These are phyloP conservation scores for Indri indri DNA, from an alignment of 2,113 vertebrate genomes.

Conservation along the genomic window DNA sequence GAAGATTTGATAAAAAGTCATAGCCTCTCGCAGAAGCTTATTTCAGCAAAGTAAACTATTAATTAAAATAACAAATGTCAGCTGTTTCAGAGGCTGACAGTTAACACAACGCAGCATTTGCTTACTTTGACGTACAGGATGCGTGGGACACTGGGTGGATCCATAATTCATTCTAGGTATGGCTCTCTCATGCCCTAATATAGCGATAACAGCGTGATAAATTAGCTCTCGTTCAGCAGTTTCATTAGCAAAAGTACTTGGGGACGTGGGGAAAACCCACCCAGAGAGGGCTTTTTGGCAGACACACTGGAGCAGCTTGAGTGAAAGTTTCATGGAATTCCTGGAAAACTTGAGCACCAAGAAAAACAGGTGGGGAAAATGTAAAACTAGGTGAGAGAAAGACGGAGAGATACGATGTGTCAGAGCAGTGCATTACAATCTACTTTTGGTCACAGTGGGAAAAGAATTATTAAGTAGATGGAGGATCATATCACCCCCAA, in stretches of 20 bases:
- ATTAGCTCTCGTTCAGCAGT: conserved; percentile 83
- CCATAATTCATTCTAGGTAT: conserved; percentile 82
- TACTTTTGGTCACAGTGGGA: conserved; percentile 7
- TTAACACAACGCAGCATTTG: conserved; percentile 85
- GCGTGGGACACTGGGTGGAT: conserved; percentile 75
- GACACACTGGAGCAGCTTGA: conserved; percentile 67
- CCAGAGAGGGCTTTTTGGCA: conserved; percentile 72
- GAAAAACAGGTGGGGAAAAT: conserved; percentile 61
- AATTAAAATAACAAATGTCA: conserved; percentile 92
- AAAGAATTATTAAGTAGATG: conserved; percentile 31
- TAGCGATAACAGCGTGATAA: conserved; percentile 85
- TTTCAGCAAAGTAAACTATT: conserved; percentile 90
- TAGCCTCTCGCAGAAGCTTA: conserved; percentile 83
- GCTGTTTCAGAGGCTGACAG: conserved; percentile 87
- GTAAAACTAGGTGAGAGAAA: conserved; percentile 47
- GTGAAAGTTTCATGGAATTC: conserved; percentile 73
- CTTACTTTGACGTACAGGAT: conserved; percentile 83
- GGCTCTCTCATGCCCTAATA: conserved; percentile 81
- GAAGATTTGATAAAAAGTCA: conserved; percentile 86
- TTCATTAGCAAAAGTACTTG: conserved; percentile 76
- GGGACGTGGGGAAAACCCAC: conserved; percentile 83
- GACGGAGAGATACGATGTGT: neutral
- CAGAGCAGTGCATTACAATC: neutral
- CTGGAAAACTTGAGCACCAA: conserved; percentile 69
- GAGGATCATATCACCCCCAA: neutral